Conservation (phyloP, 92 coral and sea anemone genomes). For the Phenganax subtilis region DNA sequence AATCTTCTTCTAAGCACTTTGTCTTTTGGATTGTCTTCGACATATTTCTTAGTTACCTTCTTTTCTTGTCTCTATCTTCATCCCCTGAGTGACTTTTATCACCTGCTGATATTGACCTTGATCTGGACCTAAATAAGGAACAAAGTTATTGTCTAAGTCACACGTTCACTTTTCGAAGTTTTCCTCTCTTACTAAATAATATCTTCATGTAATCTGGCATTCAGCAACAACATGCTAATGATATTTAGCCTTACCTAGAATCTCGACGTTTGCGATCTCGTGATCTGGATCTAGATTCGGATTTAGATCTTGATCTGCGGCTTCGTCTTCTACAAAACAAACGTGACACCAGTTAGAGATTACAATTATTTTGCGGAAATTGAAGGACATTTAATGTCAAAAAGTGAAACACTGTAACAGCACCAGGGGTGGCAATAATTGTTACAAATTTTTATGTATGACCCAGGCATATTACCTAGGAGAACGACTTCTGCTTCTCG, state of each 20-base stretch:
- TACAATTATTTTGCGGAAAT: too few species aligned
- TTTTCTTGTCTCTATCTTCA: constrained; percentile 7
- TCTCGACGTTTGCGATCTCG: constrained; percentile 7
- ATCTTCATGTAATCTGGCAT: background rate
- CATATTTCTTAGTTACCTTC: background rate
- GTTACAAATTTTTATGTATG: too few species aligned
- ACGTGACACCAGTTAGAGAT: too few species aligned
- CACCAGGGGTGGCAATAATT: background rate
- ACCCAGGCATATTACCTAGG: constrained; percentile 56
- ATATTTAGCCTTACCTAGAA: background rate
- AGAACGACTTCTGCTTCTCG: constrained; percentile 58
- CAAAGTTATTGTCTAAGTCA: too few species aligned
- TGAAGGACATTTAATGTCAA: background rate
- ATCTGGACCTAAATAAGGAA: background rate
- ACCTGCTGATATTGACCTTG: constrained; percentile 1
- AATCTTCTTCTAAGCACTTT: too few species aligned
- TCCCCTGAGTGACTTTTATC: constrained; percentile 28
- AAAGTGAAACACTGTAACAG: background rate
- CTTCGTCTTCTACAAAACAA: constrained; percentile 1
- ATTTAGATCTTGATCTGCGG: constrained; percentile 19
- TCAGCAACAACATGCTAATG: background rate
- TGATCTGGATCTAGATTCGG: constrained; percentile 22
- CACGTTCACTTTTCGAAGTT: too few species aligned
- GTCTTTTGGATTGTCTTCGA: background rate
- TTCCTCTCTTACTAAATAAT: too few species aligned